Percentiles rank a stretch among this genome's conserved stretches.
phyloP scores from a whole-genome alignment of 1,140 invertebrate species.

The Penaeus indicus region DNA sequence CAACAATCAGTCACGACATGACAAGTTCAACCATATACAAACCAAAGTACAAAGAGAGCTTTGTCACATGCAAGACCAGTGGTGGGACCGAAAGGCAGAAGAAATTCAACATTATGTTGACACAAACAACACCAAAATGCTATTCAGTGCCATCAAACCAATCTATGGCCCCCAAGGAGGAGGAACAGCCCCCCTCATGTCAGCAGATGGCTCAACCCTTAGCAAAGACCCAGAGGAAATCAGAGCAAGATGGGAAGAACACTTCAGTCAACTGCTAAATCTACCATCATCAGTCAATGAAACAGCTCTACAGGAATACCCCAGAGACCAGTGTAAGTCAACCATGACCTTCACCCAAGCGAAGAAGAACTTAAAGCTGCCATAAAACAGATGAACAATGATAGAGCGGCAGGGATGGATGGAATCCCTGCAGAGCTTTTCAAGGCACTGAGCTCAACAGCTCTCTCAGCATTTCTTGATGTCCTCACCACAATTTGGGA shows the following conservation, averaged over 20 bases:
- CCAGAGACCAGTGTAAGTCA: too few relatives aligned
- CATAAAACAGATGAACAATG: not conserved
- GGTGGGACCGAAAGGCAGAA: not conserved
- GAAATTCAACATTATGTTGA: conserved; percentile 1
- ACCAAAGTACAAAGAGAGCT: too few relatives aligned
- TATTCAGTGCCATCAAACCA: not conserved
- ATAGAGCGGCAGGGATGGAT: conserved; percentile 3
- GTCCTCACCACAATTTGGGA: conserved; percentile 10
- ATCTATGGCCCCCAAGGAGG: not conserved
- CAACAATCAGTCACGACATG: too few relatives aligned
- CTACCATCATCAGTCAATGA: too few relatives aligned
- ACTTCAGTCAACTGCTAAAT: not conserved
- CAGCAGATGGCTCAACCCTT: not conserved
- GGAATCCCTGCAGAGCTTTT: conserved; percentile 1
- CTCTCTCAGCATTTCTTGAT: not conserved
- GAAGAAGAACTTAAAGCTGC: too few relatives aligned
- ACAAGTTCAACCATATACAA: too few relatives aligned
- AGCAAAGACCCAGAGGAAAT: conserved; percentile 1
- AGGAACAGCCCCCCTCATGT: not conserved
- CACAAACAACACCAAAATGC: not conserved
- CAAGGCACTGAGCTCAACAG: not conserved
- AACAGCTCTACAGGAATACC: too few relatives aligned
- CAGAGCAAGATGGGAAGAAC: conserved; percentile 2
- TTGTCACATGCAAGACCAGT: conserved; percentile 18
- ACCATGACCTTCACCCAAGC: too few relatives aligned